These are phyloP conservation scores for Andricus curvator DNA, from an alignment of 2,888 invertebrate species.

Conservation along the genomic window DNA sequence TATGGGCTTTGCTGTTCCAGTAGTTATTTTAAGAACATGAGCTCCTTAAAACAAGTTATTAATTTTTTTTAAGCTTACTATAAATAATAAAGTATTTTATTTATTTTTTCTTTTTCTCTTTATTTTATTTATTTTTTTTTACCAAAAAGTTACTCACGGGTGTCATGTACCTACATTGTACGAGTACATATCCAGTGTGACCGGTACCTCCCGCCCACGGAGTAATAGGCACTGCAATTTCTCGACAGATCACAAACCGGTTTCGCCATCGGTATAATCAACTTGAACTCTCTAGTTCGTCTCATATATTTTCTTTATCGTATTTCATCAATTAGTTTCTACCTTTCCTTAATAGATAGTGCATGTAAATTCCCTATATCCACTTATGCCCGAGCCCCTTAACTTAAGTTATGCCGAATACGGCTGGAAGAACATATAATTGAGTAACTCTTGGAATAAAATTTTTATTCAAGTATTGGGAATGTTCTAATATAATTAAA, in stretches of 20 bases:
- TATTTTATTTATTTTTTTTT: background rate
- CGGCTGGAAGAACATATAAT: too few species aligned
- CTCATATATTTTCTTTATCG: conserved; percentile 27
- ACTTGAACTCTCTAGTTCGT: conserved; percentile 33
- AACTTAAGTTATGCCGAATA: background rate
- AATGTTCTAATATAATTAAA: too few species aligned
- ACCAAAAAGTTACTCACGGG: conserved; percentile 14
- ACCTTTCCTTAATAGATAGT: conserved; percentile 34
- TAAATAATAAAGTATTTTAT: background rate
- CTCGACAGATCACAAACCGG: conserved; percentile 38
- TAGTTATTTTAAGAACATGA: background rate
- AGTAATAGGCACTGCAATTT: conserved; percentile 25
- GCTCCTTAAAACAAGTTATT: background rate
- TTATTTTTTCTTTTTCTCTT: too few species aligned
- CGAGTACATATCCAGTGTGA: background rate
- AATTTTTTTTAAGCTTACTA: background rate
- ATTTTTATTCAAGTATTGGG: too few species aligned
- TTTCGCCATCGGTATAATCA: conserved; percentile 27
- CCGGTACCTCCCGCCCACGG: conserved; percentile 31
- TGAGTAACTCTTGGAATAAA: too few species aligned
- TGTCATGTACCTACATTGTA: background rate
- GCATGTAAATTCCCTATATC: conserved; percentile 5
- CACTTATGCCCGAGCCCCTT: conserved; percentile 2
- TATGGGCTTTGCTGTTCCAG: too few species aligned
- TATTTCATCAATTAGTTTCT: conserved; percentile 38